phyloP scores from a whole-genome alignment of 2,888 invertebrate species.

The Limenitis camilla region DNA sequence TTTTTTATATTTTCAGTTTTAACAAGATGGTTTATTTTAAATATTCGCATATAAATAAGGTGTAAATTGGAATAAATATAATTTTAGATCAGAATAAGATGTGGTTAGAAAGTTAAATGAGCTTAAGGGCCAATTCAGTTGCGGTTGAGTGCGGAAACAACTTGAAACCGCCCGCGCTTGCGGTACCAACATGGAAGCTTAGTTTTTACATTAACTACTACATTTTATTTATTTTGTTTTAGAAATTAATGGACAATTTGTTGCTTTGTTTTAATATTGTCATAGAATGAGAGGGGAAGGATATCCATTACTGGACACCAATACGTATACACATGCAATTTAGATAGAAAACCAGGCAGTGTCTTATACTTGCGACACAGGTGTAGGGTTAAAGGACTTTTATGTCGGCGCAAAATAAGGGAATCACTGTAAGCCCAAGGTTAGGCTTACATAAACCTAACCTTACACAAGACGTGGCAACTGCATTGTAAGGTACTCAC shows the following conservation, averaged over 20 bases:
- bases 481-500: no score
- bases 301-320: no score
- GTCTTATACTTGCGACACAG: no score
- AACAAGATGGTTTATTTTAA: background rate
- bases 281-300: no score
- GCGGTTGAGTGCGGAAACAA: conserved; percentile 13
- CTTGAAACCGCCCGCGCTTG: conserved; percentile 14
- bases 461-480: no score
- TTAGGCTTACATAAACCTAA: no score
- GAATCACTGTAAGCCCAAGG: no score
- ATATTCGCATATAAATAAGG: background rate
- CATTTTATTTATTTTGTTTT: background rate
- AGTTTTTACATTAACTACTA: conserved; percentile 5
- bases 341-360: no score
- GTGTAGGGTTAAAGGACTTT: no score
- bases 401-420: no score
- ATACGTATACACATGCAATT: no score
- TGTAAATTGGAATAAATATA: background rate
- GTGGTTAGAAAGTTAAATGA: conserved; percentile 19
- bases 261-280: no score
- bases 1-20: background rate
- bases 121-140: conserved; percentile 15
- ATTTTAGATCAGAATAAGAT: background rate
- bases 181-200: conserved; percentile 8
- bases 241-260: background rate